Percentiles rank a stretch among this genome's conserved stretches.
phyloP scores from a whole-genome alignment of 2,888 invertebrate genomes.

The Escarpia spicata region DNA sequence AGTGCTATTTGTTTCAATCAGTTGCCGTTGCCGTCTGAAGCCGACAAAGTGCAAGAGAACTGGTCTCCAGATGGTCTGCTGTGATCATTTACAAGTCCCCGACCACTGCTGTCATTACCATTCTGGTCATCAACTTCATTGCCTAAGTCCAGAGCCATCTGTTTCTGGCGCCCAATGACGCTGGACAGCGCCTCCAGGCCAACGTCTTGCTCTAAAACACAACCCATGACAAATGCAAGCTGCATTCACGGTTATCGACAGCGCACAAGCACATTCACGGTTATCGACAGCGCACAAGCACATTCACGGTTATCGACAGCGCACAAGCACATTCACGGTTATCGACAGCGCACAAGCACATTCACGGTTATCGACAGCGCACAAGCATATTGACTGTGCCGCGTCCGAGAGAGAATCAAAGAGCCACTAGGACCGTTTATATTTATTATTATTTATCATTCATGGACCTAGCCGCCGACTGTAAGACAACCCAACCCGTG shows the following conservation, averaged over 20 bases:
- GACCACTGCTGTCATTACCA: constrained; percentile 69
- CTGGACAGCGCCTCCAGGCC: constrained; percentile 80
- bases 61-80: neutral
- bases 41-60: neutral
- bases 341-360: neutral
- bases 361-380: neutral
- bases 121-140: constrained; percentile 82
- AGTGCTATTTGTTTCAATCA: neutral
- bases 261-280: neutral
- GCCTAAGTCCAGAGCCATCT: constrained; percentile 79
- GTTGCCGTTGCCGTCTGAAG: neutral
- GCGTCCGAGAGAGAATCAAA: neutral
- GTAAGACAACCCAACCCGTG: neutral
- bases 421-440: neutral
- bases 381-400: neutral
- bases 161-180: constrained; percentile 80
- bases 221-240: neutral
- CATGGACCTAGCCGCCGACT: neutral
- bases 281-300: neutral
- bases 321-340: neutral
- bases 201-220: constrained; percentile 76
- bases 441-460: constrained; percentile 13
- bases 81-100: constrained; percentile 37
- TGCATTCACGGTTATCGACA: neutral
- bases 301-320: neutral